Evolutionary conservation across 2,888 invertebrate genomes (phyloP).

Genomic region (Ormyrus labotus): DNA sequence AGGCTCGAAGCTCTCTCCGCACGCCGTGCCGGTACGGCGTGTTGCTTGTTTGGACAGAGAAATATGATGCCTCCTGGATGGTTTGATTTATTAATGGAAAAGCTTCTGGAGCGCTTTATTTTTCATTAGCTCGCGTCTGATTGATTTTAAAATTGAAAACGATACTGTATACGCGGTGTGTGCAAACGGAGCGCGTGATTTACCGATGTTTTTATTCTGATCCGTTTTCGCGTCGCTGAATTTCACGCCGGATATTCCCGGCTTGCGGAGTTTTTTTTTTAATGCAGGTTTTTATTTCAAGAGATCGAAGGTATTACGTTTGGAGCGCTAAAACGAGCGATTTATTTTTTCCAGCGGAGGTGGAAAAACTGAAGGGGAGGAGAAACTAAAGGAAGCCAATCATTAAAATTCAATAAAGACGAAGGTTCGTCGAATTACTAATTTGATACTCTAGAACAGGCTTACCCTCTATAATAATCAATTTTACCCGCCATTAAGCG

Average conservation of each 20-base stretch:
- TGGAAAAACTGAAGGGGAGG: too few relatives aligned
- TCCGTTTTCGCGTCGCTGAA: not conserved
- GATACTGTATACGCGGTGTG: not conserved
- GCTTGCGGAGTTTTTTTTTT: not conserved
- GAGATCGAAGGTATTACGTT: not conserved
- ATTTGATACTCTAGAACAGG: constrained; percentile 1
- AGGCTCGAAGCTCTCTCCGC: too few relatives aligned
- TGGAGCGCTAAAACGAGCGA: not conserved
- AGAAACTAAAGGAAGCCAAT: not conserved
- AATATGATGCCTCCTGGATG: not conserved
- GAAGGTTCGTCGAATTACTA: constrained; percentile 26
- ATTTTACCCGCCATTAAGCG: constrained; percentile 35
- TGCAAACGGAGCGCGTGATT: not conserved
- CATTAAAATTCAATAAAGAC: constrained; percentile 20
- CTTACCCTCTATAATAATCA: constrained; percentile 41
- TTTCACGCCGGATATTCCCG: not conserved
- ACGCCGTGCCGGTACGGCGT: too few relatives aligned
- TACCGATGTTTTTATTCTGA: not conserved
- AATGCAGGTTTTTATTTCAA: too few relatives aligned
- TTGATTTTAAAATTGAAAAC: constrained; percentile 29
- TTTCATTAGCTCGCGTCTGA: constrained; percentile 5
- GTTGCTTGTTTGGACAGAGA: not conserved
- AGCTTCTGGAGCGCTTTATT: constrained; percentile 7
- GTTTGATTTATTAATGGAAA: constrained; percentile 28
- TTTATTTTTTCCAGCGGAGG: too few relatives aligned